phyloP scores from a whole-genome alignment of 2,113 vertebrate species.

The Pseudorectes ferrugineus region DNA sequence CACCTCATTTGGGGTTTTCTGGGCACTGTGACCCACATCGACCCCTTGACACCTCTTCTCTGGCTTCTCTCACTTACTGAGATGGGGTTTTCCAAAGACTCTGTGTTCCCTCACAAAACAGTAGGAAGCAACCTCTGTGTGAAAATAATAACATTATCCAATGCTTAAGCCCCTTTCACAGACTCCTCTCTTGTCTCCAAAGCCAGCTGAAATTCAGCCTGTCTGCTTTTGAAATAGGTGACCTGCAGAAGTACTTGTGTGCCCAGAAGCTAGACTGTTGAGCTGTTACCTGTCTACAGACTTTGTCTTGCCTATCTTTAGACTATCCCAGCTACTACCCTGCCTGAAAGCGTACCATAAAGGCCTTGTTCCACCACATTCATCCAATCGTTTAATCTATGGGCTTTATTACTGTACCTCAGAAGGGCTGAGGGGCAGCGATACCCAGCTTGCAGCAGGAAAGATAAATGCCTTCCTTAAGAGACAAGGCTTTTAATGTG shows the following conservation, averaged over 20 bases:
- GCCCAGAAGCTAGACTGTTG: not conserved
- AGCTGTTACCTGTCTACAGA: not conserved
- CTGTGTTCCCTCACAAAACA: not conserved
- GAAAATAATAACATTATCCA: not conserved
- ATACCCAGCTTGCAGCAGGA: not conserved
- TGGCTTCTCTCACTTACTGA: not conserved
- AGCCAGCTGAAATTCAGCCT: not conserved
- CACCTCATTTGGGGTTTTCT: not conserved
- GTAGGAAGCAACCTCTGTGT: not conserved
- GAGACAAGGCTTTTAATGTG: constrained; percentile 35
- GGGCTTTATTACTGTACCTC: not conserved
- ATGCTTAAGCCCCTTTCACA: not conserved
- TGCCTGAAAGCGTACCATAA: not conserved
- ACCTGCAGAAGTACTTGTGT: not conserved
- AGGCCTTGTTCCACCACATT: not conserved
- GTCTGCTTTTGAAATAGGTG: not conserved
- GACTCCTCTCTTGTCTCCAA: not conserved
- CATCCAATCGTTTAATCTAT: not conserved
- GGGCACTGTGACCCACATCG: not conserved
- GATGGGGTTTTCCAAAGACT: not conserved
- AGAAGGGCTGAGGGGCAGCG: not conserved
- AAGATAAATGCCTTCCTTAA: constrained; percentile 6
- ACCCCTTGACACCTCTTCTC: not conserved
- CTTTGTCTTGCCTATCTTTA: not conserved
- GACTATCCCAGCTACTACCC: not conserved